phyloP scores from a whole-genome alignment of 1,140 invertebrate species.

The Notospermus geniculatus region DNA sequence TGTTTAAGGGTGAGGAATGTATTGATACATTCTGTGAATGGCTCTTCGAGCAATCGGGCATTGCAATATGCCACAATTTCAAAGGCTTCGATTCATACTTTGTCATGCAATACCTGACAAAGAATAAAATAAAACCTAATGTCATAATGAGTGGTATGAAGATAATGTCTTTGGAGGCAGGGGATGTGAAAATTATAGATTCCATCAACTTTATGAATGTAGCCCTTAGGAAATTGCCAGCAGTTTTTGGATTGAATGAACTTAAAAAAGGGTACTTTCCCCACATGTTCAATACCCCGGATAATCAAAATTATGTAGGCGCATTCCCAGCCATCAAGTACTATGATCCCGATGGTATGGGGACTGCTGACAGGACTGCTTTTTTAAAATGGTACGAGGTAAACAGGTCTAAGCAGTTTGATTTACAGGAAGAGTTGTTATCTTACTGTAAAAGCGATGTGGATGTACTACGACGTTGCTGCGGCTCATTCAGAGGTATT shows the following conservation, averaged over 20 bases:
- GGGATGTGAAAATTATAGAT: too few relatives aligned
- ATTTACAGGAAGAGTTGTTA: constrained; percentile 15
- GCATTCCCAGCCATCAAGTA: constrained; percentile 8
- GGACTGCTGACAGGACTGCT: background rate
- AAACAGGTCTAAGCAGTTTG: constrained; percentile 11
- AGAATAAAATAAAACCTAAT: too few relatives aligned
- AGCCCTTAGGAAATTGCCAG: constrained; percentile 12
- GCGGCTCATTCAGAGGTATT: too few relatives aligned
- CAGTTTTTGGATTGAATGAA: constrained; percentile 13
- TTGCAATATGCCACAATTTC: too few relatives aligned
- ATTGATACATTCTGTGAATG: constrained; percentile 6
- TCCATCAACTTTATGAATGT: too few relatives aligned
- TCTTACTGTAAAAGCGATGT: constrained; percentile 17
- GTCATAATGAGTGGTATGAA: background rate
- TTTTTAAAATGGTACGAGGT: constrained; percentile 20
- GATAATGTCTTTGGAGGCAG: too few relatives aligned
- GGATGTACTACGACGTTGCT: too few relatives aligned
- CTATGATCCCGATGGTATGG: constrained; percentile 18
- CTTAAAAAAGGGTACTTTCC: constrained; percentile 21
- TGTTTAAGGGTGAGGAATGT: constrained; percentile 14
- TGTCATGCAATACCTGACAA: too few relatives aligned
- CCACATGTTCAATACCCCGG: constrained; percentile 18
- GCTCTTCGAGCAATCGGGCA: too few relatives aligned
- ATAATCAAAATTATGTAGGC: constrained; percentile 17
- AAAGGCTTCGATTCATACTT: too few relatives aligned